phyloP scores from a whole-genome alignment of 2,888 invertebrate genomes.

The Allygus modestus region DNA sequence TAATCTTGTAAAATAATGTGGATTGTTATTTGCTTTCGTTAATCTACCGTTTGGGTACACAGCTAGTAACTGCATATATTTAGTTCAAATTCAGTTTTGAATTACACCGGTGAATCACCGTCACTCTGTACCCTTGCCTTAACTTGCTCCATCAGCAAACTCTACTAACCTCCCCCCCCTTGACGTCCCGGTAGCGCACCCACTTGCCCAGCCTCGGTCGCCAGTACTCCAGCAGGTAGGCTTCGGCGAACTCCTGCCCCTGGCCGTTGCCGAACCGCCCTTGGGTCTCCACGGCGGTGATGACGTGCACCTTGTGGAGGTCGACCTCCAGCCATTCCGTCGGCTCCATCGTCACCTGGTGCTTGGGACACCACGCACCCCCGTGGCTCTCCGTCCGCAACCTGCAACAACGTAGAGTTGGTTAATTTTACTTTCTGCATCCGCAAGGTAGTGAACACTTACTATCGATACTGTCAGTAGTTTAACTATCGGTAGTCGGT shows the following conservation, averaged over 20 bases:
- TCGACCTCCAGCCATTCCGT: conserved; percentile 90
- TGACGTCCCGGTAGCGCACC: conserved; percentile 86
- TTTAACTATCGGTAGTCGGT: no score
- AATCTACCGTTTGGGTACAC: no score
- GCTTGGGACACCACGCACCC: conserved; percentile 97
- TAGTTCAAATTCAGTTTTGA: no score
- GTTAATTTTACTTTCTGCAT: no score
- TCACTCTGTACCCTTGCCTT: no score
- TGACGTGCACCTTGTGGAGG: conserved; percentile 86
- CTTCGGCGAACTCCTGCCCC: conserved; percentile 92
- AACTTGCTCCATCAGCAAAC: no score
- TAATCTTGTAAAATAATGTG: no score
- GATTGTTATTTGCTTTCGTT: no score
- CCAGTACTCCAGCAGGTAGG: conserved; percentile 91
- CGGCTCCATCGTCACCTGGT: conserved; percentile 85
- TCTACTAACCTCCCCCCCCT: conserved; percentile 86
- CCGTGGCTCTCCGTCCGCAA: conserved; percentile 89
- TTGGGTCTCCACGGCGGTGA: conserved; percentile 89
- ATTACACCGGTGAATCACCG: no score
- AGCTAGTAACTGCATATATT: no score
- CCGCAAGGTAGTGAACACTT: no score
- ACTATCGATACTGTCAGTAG: no score
- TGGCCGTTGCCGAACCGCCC: conserved; percentile 95
- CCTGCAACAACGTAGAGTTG: conserved; percentile 80
- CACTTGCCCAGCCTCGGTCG: conserved; percentile 88